Evolutionary conservation across 2,113 vertebrate genomes (phyloP), one percentile per base, ranked within the genome.

Genomic region (Trogon melanurus): DNA sequence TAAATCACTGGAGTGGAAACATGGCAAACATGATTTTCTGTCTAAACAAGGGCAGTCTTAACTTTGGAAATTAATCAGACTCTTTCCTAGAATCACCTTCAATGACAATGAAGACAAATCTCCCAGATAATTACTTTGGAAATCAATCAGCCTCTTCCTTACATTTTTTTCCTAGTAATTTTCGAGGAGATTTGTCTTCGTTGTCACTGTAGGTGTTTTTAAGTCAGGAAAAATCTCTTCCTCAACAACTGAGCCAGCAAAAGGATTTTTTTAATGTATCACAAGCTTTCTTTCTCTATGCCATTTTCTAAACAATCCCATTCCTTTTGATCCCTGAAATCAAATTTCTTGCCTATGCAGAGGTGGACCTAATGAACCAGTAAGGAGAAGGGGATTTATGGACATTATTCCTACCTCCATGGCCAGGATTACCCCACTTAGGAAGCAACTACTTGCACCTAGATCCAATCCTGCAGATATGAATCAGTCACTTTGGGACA

Each of bases 1-100:
- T 79, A 95, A 94, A 91, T 93, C 92, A 95, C 12, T n/a, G 54
- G 57, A 89, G 58, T 89, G 92, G 83, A 95, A 96, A 93, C 53
- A 94, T 62, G 65, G 79, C 88, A 96, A 91, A 96, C 58, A 88
- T 44, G 56, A 79, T 86, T 94, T 95, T 94, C 94, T 86, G 58
- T 81, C 92, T 89, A 89, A 95, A 95, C 64, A 84, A 72, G 53
- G 65, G 41, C 25, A 89, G 61, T 53, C 57, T 80, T 90, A 88
- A 86, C 48, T 90, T 65, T 65, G 72, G 82, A 91, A 92, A 91
- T 90, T 86, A 94, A 90, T 95, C 85, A 79, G 57, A 13, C 14
- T 81, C 66, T 82, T 91, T 91, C 67, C 79, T 86, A 80, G 88
- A 94, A 94, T 84, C 82, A 90, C 79, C 69, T 94, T 83, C 62